These are phyloP conservation scores for Leptobrachium leishanense DNA, from an alignment of 2,113 vertebrate genomes.

Conservation along the genomic window DNA sequence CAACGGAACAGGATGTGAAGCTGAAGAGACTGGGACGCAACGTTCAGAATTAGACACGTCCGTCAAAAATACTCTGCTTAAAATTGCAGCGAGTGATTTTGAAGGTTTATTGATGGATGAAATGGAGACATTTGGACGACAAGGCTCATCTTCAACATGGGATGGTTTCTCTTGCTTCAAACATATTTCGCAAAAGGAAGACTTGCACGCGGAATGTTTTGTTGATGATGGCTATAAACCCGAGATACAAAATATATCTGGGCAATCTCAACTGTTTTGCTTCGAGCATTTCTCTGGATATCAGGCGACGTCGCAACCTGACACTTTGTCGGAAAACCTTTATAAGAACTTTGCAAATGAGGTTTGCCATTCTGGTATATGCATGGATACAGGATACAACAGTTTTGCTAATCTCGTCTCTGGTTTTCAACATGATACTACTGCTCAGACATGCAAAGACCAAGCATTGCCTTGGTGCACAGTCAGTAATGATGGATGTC, in stretches of 20 bases:
- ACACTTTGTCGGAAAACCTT: background rate
- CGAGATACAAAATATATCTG: background rate
- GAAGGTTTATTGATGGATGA: background rate
- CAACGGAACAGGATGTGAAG: background rate
- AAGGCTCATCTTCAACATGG: background rate
- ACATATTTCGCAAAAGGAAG: background rate
- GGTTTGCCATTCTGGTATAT: background rate
- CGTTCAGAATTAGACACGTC: background rate
- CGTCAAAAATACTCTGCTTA: conserved; percentile 3
- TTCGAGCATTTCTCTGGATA: background rate
- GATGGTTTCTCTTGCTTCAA: background rate
- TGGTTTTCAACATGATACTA: background rate
- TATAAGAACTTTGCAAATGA: background rate
- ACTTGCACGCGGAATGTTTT: background rate
- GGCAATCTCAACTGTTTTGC: background rate
- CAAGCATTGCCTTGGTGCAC: no score
- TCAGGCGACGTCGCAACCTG: background rate
- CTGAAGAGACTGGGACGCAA: background rate
- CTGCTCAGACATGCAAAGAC: no score
- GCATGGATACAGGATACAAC: conserved; percentile 12
- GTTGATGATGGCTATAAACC: conserved; percentile 4
- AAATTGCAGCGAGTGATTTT: conserved; percentile 1
- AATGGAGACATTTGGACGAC: background rate
- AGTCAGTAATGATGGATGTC: no score
- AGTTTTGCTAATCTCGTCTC: conserved; percentile 14